Evolutionary conservation across 2,113 vertebrate genomes (phyloP).

Genomic region (Ceyx cyanopectus): DNA sequence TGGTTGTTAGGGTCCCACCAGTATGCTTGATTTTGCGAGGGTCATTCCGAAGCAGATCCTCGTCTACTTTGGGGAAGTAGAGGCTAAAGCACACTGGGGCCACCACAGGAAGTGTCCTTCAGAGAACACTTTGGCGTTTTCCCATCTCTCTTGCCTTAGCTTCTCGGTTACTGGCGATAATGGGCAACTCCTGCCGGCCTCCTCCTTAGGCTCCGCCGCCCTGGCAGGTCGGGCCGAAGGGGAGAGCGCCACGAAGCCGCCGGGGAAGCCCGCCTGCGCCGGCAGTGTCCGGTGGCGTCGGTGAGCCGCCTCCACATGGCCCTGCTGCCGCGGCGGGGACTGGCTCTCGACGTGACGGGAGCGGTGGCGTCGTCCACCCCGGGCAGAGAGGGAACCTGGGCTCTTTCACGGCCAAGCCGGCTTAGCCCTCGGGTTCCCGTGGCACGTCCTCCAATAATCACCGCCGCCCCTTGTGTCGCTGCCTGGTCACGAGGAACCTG

Average conservation of each 20-base stretch:
- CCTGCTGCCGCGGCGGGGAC: background rate
- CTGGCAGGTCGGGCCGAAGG: background rate
- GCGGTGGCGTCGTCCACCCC: background rate
- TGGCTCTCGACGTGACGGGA: background rate
- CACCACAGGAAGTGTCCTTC: background rate
- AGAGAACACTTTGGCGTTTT: too few species aligned
- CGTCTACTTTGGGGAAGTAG: background rate
- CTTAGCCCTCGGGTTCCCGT: background rate
- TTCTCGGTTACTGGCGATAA: background rate
- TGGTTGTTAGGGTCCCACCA: background rate
- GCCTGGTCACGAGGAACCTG: fast-evolving
- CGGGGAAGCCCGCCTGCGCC: too few species aligned
- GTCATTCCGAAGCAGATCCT: background rate
- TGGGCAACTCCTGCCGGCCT: background rate
- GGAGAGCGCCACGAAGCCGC: background rate
- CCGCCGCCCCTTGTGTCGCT: background rate
- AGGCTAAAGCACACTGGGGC: background rate
- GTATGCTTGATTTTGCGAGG: background rate
- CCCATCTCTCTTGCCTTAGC: fast-evolving
- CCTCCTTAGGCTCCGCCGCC: too few species aligned
- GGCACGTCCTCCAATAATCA: background rate
- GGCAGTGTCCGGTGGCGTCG: background rate
- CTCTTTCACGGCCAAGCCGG: too few species aligned
- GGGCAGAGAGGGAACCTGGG: background rate
- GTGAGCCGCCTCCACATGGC: too few species aligned